These are phyloP conservation scores for Phacellophora camtschatica DNA, from an alignment of 30 jellyfish, hydroid and myxozoan genomes.

Conservation along the genomic window DNA sequence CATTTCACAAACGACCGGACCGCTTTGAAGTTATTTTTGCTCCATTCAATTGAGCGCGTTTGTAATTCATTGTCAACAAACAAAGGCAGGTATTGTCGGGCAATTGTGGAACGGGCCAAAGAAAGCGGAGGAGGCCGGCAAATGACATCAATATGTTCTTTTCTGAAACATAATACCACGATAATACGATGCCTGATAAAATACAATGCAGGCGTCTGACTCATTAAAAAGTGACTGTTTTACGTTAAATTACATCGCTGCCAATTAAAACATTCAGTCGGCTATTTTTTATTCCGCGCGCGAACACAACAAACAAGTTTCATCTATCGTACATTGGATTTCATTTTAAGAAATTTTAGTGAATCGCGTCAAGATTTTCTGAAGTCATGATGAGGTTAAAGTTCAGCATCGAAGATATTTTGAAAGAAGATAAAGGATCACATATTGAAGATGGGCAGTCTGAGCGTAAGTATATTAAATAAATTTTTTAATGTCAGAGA, in stretches of 20 bases:
- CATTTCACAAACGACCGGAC: slow-evolving; percentile 1
- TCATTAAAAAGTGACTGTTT: slow-evolving; percentile 28
- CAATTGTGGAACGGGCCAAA: slow-evolving; percentile 19
- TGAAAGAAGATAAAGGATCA: too few species aligned
- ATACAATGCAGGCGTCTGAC: slow-evolving; percentile 53
- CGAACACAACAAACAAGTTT: neutral
- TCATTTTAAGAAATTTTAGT: neutral
- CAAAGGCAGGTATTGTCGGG: neutral
- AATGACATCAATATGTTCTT: neutral
- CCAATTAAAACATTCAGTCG: neutral
- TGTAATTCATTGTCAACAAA: neutral
- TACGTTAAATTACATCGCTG: too few species aligned
- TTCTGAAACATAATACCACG: too few species aligned
- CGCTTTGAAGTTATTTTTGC: slow-evolving; percentile 13
- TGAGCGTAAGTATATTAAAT: too few species aligned
- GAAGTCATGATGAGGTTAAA: slow-evolving; percentile 39
- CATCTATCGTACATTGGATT: neutral
- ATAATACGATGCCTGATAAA: too few species aligned
- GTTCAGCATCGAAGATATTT: slow-evolving; percentile 50
- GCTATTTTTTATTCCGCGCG: neutral
- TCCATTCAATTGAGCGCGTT: neutral
- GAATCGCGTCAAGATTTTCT: neutral
- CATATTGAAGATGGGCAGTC: too few species aligned
- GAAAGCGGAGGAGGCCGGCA: slow-evolving; percentile 64
- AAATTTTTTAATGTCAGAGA: too few species aligned